Percentiles rank a stretch among this genome's conserved stretches.
These are phyloP conservation scores for Halocynthia roretzi DNA, from an alignment of 23 tunicate genomes.

Conservation along the genomic window DNA sequence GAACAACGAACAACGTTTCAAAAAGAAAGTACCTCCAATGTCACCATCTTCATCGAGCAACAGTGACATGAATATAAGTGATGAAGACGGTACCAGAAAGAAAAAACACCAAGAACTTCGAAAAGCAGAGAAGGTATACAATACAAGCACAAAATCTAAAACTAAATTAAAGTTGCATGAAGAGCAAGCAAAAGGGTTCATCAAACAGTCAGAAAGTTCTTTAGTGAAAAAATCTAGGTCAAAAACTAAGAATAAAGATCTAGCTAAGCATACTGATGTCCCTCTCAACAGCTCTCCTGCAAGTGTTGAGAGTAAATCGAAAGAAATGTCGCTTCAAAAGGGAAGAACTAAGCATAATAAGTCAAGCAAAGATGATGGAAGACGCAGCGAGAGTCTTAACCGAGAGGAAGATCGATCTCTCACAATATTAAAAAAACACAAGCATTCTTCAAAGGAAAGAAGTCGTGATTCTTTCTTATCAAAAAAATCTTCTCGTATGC, in stretches of 20 bases:
- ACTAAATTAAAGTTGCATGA: neutral
- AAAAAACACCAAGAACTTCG: conserved; percentile 17
- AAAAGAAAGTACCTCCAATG: conserved; percentile 9
- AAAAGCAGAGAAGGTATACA: conserved; percentile 43
- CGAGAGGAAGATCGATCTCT: conserved; percentile 1
- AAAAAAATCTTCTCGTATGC: neutral
- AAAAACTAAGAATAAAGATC: neutral
- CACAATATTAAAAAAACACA: conserved; percentile 18
- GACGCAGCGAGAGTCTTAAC: conserved; percentile 16
- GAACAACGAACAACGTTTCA: neutral
- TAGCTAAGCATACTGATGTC: neutral
- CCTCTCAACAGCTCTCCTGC: neutral
- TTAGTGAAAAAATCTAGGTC: neutral
- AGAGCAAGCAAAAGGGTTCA: neutral
- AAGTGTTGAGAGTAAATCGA: neutral
- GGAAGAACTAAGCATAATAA: conserved; percentile 10
- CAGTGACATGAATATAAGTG: conserved; percentile 61
- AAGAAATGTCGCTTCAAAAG: neutral
- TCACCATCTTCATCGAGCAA: conserved; percentile 41
- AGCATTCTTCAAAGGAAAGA: conserved; percentile 21
- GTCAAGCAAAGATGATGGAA: neutral
- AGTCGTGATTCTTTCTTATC: neutral
- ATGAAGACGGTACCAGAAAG: conserved; percentile 32
- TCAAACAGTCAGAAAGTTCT: neutral
- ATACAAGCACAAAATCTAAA: neutral